Evolutionary conservation across 2,888 invertebrate species (phyloP).

Genomic region (Spodoptera littoralis): DNA sequence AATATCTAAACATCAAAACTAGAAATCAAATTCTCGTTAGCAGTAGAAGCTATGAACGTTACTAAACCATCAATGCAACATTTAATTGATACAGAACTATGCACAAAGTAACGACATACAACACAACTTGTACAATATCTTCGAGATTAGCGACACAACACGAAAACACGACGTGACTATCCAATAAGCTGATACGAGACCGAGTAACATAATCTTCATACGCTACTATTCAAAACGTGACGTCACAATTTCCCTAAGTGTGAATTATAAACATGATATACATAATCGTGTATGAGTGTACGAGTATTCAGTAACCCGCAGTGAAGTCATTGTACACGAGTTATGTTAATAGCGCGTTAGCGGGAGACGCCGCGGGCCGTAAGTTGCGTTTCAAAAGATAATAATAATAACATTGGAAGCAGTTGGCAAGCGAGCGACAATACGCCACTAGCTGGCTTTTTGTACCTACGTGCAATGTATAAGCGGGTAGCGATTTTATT

Average conservation of each 20-base stretch:
- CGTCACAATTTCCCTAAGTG: conserved; percentile 24
- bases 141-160: background rate
- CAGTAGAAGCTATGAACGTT: no score
- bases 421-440: conserved; percentile 78
- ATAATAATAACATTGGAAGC: conserved; percentile 80
- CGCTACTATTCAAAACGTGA: conserved; percentile 6
- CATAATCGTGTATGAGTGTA: conserved; percentile 29
- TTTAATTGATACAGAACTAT: no score
- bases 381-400: conserved; percentile 70
- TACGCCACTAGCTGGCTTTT: conserved; percentile 61
- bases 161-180: conserved; percentile 7
- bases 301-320: conserved; percentile 24
- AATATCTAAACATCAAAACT: no score
- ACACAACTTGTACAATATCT: no score
- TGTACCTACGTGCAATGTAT: conserved; percentile 17
- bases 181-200: conserved; percentile 23
- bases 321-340: conserved; percentile 30
- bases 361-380: conserved; percentile 57
- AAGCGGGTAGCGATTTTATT: conserved; percentile 28
- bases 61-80: no score
- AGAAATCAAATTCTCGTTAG: no score
- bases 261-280: conserved; percentile 12
- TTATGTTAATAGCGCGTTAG: conserved; percentile 48
- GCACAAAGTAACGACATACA: no score
- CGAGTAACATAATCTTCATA: conserved; percentile 15